A percentile compares a stretch with the other conserved stretches of the same genome.
These are phyloP conservation scores for Margaritifera margaritifera DNA, from an alignment of 2,888 invertebrate genomes.

Conservation along the genomic window DNA sequence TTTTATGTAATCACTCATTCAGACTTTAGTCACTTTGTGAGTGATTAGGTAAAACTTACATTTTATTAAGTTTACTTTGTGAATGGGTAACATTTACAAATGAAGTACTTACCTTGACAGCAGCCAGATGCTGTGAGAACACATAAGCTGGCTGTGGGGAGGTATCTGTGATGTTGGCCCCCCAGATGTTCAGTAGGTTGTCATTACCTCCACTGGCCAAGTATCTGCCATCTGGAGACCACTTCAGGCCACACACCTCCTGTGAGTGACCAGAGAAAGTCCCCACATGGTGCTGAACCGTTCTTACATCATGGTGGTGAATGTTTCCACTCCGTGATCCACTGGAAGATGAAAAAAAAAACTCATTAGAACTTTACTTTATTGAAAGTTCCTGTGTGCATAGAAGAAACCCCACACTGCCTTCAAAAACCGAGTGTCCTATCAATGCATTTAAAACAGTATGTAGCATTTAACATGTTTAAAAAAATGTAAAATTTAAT, in stretches of 20 bases:
- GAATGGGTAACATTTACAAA: background rate
- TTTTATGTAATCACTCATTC: too few species aligned
- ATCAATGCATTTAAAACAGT: too few species aligned
- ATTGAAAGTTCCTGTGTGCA: too few species aligned
- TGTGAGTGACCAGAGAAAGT: conserved; percentile 81
- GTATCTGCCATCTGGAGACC: conserved; percentile 95
- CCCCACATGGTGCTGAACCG: conserved; percentile 86
- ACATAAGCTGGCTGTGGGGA: conserved; percentile 76
- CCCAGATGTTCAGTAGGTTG: conserved; percentile 94
- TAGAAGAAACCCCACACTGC: too few species aligned
- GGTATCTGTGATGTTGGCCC: conserved; percentile 61
- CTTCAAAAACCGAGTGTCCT: too few species aligned
- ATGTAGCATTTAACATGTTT: too few species aligned
- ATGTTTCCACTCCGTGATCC: conserved; percentile 92
- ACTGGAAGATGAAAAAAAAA: conserved; percentile 67
- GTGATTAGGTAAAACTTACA: too few species aligned
- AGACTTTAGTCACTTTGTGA: too few species aligned
- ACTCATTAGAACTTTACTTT: too few species aligned
- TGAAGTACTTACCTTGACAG: conserved; percentile 71
- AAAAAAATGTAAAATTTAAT: too few species aligned
- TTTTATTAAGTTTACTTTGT: too few species aligned
- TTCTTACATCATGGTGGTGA: conserved; percentile 95
- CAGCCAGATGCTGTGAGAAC: conserved; percentile 73
- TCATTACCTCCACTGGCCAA: conserved; percentile 98
- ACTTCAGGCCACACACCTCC: conserved; percentile 92